These are phyloP conservation scores for Cardiocondyla obscurior DNA, from an alignment of 1,140 invertebrate genomes.

Conservation along the genomic window DNA sequence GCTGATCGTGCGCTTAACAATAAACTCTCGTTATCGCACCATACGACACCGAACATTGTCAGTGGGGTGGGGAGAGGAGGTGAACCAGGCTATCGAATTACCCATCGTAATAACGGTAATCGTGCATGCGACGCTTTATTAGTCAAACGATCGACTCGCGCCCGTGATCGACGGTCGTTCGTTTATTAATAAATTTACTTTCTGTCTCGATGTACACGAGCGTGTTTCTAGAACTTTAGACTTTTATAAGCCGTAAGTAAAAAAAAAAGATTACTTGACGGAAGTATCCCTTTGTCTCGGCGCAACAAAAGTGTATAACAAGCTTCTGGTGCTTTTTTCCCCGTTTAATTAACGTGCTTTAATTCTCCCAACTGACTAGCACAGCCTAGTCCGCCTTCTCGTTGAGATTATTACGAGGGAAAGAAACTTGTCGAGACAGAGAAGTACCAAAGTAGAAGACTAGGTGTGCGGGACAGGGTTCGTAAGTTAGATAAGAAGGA, in stretches of 20 bases:
- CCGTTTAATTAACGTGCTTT: slow-evolving; percentile 12
- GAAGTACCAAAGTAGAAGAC: background rate
- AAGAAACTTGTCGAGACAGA: background rate
- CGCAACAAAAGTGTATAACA: background rate
- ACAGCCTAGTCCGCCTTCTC: background rate
- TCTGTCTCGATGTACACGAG: background rate
- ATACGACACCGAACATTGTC: slow-evolving; percentile 24
- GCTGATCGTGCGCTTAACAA: background rate
- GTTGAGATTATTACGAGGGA: background rate
- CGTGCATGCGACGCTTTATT: slow-evolving; percentile 20
- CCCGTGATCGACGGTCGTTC: background rate
- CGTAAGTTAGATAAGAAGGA: background rate
- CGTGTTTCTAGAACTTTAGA: background rate
- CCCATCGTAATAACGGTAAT: slow-evolving; percentile 41
- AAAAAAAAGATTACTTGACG: background rate
- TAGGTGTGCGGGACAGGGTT: background rate
- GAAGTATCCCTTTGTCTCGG: background rate
- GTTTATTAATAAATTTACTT: background rate
- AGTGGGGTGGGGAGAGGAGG: background rate
- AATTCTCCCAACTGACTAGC: background rate
- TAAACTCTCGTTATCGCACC: slow-evolving; percentile 35
- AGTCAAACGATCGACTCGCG: slow-evolving; percentile 26
- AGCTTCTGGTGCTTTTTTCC: background rate
- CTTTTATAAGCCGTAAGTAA: background rate
- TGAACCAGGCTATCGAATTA: slow-evolving; percentile 20